Evolutionary conservation across 2,113 vertebrate species (phyloP), one percentile per base, ranked within the genome.

Genomic region (Tympanuchus pallidicinctus): DNA sequence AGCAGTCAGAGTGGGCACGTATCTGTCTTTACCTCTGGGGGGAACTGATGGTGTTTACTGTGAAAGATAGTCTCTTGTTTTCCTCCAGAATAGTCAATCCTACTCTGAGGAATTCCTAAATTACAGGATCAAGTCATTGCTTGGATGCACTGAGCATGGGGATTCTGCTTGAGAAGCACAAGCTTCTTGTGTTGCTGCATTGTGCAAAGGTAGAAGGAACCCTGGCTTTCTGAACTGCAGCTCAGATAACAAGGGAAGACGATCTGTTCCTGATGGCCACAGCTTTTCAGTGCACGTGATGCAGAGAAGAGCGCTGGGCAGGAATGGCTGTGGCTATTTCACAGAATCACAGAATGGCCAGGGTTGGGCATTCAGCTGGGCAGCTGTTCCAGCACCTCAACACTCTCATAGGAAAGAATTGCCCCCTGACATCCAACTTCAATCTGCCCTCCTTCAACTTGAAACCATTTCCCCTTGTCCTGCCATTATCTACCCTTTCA

Each of bases 131-230:
- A 11, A 21, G 5, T 65, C 21, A n/a, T 61, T 59, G 32, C 50
- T 73, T 32, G 34, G 60, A n/a, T 21, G 56, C 50, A 16, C 8
- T 5, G 45, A 75, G n/a, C 22, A 5, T 0, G 4, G 50, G 56
- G 73, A 22, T 36, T 0, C 60, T 60, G 28, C 21, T 66, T 36
- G 42, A 1, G 6, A 72, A 77, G 69, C 22, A 52, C 15, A 66
- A 82, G 5, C 67, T 54, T 16, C 34, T 50, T 43, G 13, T 65
- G 2, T 47, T 82, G 17, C 57, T 34, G 21, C 6, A 0, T 0
- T 11, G 9, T 12, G 56, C 2, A 15, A 28, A 19, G 6, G 32
- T 1, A 84, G 71, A 50, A 50, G 30, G 30, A 59, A 18, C 65
- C 28, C 25, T 40, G 38, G 2, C 52, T 80, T 17, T 54, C 34